Percentiles rank a stretch among this genome's conserved stretches.
phyloP scores from a whole-genome alignment of 2,797 vertebrate species.

The Chelonia mydas region DNA sequence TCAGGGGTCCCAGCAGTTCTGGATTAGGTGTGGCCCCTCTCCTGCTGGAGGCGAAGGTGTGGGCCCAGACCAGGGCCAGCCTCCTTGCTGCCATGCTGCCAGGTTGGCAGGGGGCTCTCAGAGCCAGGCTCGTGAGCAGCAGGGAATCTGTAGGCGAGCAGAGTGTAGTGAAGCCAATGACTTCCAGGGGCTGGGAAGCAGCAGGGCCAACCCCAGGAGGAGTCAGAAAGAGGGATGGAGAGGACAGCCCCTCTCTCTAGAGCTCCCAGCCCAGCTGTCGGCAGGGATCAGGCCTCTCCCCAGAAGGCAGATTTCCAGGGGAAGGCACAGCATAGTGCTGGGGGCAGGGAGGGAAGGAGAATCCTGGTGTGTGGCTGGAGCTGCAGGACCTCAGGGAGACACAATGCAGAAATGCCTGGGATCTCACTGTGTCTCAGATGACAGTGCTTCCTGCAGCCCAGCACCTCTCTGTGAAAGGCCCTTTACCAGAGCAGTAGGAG shows the following conservation, averaged over 20 bases:
- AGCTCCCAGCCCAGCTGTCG: rapidly evolving
- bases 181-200: rapidly evolving
- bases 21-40: background rate
- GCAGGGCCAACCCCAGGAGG: background rate
- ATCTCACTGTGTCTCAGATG: too few species aligned
- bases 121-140: background rate
- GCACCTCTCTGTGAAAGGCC: too few species aligned
- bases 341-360: background rate
- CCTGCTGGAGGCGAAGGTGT: background rate
- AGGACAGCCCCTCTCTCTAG: background rate
- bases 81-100: background rate
- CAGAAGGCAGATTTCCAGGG: background rate
- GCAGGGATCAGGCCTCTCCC: background rate
- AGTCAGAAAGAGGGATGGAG: background rate
- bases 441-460: too few species aligned
- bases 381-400: background rate
- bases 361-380: background rate
- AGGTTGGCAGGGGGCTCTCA: background rate
- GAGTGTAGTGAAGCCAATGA: background rate
- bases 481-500: background rate
- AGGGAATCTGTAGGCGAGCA: background rate
- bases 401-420: too few species aligned
- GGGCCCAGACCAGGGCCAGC: background rate
- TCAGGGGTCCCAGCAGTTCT: background rate
- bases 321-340: background rate